Evolutionary conservation across 2,888 invertebrate genomes (phyloP).

Genomic region (Agrotis puta): DNA sequence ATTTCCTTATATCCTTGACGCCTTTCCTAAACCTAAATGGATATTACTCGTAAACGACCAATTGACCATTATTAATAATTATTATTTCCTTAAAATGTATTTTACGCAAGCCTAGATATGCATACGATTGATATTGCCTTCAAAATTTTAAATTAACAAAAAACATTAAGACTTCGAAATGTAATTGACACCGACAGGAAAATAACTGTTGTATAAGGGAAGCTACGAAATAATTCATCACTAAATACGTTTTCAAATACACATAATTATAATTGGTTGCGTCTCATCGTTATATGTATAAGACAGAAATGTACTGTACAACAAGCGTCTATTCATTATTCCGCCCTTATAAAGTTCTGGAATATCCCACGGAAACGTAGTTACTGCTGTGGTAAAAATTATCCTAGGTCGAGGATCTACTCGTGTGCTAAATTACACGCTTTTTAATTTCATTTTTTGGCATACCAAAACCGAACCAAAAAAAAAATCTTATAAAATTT

Average conservation of each 20-base stretch:
- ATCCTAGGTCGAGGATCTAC: too few relatives aligned
- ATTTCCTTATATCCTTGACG: slow-evolving; percentile 14
- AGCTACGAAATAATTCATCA: slow-evolving; percentile 40
- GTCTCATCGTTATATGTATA: slow-evolving; percentile 6
- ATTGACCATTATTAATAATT: slow-evolving; percentile 24
- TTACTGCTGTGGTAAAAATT: too few relatives aligned
- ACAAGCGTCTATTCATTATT: background rate
- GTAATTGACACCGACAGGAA: slow-evolving; percentile 50
- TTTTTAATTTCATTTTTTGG: too few relatives aligned
- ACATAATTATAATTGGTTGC: slow-evolving; percentile 30
- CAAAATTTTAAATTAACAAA: slow-evolving; percentile 31
- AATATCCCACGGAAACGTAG: too few relatives aligned
- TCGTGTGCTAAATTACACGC: too few relatives aligned
- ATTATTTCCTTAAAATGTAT: slow-evolving; percentile 37
- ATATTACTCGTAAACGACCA: slow-evolving; percentile 15
- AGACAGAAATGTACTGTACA: background rate
- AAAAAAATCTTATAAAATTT: too few relatives aligned
- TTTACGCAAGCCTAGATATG: slow-evolving; percentile 16
- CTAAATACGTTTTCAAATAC: slow-evolving; percentile 31
- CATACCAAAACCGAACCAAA: too few relatives aligned
- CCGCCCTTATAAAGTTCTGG: too few relatives aligned
- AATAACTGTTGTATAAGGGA: slow-evolving; percentile 42
- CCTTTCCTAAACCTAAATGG: slow-evolving; percentile 14
- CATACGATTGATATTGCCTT: slow-evolving; percentile 32
- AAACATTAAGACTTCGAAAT: slow-evolving; percentile 21